Evolutionary conservation across 2,113 vertebrate species (phyloP), one percentile per base, ranked within the genome.

Genomic region (Lynx canadensis): DNA sequence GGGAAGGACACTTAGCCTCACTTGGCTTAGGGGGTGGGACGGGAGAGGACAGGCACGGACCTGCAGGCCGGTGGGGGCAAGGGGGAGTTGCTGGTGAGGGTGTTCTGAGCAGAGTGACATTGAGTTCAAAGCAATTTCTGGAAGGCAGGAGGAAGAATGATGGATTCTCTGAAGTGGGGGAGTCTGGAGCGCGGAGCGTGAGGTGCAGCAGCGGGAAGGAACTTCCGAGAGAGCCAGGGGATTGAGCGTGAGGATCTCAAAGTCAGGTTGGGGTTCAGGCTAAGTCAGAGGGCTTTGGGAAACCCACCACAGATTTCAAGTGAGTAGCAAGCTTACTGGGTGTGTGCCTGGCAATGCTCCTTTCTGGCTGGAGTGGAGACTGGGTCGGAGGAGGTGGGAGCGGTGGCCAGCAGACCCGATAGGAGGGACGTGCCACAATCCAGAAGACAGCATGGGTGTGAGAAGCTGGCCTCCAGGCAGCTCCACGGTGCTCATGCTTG

Each of bases 111-210:
- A 55, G 45, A 89, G 27, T 21, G n/a, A n/a, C 57, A 63, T 31
- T 3, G 45, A 76, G 11, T 38, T 65, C 33, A 18, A 45, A 60
- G 29, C 45, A 69, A 33, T 10, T 0, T 4, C 10, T 5, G 25
- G 16, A 4, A 41, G 52, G n/a, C 3, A 38, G 41, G n/a, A 92
- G 45, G n/a, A 84, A 55, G 71, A 4, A 18, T 12, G 25, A 38
- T 3, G 33, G 57, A 38, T 36, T 71, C 57, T 11, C 2, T 23
- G 11, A 96, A 33, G 13, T 25, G 16, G 25, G 4, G 74, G 5
- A 80, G 16, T 50, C 41, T 55, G 63, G 48, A 4, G 5, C 8
- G 6, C 7, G 3, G 4, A 25, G 4, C 0, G 0, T 27, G 13
- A 88, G 16, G 38, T 16, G 15, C 85, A 71, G 25, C 4, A 0